These are phyloP conservation scores for Parapsyche elsis DNA, from an alignment of 1,140 invertebrate genomes.

Conservation along the genomic window DNA sequence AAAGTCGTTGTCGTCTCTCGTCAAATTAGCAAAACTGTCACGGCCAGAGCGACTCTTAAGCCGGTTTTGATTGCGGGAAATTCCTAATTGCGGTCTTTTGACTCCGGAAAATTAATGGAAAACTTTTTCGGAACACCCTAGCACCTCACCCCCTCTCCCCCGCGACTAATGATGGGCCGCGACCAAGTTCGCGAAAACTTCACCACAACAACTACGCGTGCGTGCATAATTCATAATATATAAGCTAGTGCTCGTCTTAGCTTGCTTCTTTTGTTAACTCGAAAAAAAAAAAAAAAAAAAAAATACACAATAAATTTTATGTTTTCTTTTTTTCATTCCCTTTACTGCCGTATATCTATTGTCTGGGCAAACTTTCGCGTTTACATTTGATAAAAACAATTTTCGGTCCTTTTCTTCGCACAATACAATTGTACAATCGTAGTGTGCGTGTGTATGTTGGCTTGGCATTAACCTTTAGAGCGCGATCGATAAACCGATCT, in stretches of 20 bases:
- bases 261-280: neutral
- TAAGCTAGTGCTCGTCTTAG: neutral
- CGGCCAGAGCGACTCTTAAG: conserved; percentile 29
- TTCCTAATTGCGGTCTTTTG: conserved; percentile 42
- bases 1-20: conserved; percentile 9
- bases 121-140: conserved; percentile 10
- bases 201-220: neutral
- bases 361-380: neutral
- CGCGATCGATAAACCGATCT: too few species aligned
- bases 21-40: conserved; percentile 42
- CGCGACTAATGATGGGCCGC: too few species aligned
- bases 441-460: too few species aligned
- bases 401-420: too few species aligned
- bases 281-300: neutral
- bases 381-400: conserved; percentile 9
- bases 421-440: too few species aligned
- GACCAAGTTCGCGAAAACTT: neutral
- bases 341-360: neutral
- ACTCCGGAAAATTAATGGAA: conserved; percentile 33
- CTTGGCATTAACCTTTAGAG: too few species aligned
- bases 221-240: conserved; percentile 3
- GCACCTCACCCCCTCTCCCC: too few species aligned
- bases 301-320: conserved; percentile 20
- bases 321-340: neutral
- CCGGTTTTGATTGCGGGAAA: conserved; percentile 37